Evolutionary conservation across 2,797 vertebrate genomes (phyloP).

Genomic region (Sebastes minor): DNA sequence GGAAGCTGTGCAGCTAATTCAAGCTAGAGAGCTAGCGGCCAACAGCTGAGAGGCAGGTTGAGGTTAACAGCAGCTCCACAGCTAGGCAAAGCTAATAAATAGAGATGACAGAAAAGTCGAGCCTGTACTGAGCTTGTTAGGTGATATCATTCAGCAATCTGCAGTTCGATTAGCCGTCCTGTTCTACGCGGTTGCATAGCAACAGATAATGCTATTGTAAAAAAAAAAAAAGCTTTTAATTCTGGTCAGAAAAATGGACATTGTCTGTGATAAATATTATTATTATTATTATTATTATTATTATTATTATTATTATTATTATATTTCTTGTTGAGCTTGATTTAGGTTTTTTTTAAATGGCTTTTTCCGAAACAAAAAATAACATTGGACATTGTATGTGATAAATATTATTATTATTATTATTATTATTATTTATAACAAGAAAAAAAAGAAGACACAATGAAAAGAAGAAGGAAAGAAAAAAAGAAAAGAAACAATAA

Average conservation of each 20-base stretch:
- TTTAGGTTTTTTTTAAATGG: too few species aligned
- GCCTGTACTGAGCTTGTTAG: rapidly evolving
- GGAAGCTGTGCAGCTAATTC: too few species aligned
- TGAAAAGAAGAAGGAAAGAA: too few species aligned
- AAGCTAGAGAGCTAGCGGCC: conserved; percentile 27
- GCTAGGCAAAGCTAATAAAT: conserved; percentile 56
- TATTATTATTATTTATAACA: too few species aligned
- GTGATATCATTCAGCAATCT: not conserved
- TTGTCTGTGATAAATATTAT: not conserved
- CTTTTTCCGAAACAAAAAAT: too few species aligned
- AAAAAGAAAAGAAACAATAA: too few species aligned
- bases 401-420: too few species aligned
- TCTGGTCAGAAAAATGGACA: not conserved
- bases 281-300: too few species aligned
- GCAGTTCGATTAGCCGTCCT: conserved; percentile 51
- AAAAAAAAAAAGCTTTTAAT: not conserved
- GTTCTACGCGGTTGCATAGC: conserved; percentile 24
- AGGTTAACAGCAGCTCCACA: not conserved
- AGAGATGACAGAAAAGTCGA: conserved; percentile 63
- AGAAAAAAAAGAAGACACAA: too few species aligned
- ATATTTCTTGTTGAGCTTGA: too few species aligned
- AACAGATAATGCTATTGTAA: conserved; percentile 11
- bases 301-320: too few species aligned
- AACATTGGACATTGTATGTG: too few species aligned
- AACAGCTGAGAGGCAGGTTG: not conserved